These are phyloP conservation scores for Cataglyphis rosenhaueri DNA, from an alignment of 2,888 invertebrate genomes.

Conservation along the genomic window DNA sequence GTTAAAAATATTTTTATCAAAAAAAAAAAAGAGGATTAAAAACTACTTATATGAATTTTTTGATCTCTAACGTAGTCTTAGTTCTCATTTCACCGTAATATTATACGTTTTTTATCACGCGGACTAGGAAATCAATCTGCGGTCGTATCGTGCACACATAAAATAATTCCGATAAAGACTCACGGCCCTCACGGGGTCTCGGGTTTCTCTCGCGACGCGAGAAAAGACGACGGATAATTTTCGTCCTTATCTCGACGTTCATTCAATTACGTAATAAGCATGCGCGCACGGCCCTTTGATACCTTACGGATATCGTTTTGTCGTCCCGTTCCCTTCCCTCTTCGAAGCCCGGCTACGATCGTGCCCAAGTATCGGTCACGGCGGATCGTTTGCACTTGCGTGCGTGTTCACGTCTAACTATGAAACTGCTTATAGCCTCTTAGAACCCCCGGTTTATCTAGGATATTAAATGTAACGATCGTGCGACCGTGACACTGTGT, in stretches of 20 bases:
- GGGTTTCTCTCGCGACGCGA: slow-evolving; percentile 23
- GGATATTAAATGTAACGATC: slow-evolving; percentile 34
- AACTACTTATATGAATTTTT: neutral
- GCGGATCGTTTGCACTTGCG: slow-evolving; percentile 16
- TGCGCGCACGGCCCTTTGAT: slow-evolving; percentile 6
- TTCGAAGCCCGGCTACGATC: slow-evolving; percentile 8
- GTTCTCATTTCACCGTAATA: neutral
- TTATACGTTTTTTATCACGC: neutral
- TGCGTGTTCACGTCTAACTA: slow-evolving; percentile 40
- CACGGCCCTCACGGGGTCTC: slow-evolving; percentile 24
- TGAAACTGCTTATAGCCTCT: slow-evolving; percentile 29
- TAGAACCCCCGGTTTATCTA: neutral
- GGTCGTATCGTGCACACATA: neutral
- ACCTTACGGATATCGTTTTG: slow-evolving; percentile 11
- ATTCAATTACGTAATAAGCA: slow-evolving; percentile 50
- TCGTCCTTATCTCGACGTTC: slow-evolving; percentile 30
- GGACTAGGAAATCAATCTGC: neutral
- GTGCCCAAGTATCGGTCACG: slow-evolving; percentile 41
- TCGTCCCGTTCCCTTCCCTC: slow-evolving; percentile 29
- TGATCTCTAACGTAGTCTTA: neutral
- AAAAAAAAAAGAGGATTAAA: neutral
- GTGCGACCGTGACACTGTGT: neutral
- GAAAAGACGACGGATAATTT: slow-evolving; percentile 38
- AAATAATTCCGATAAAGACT: slow-evolving; percentile 26
- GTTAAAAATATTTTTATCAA: neutral